Conservation (phyloP, 2,888 invertebrate genomes). For the Eupithecia tripunctaria region DNA sequence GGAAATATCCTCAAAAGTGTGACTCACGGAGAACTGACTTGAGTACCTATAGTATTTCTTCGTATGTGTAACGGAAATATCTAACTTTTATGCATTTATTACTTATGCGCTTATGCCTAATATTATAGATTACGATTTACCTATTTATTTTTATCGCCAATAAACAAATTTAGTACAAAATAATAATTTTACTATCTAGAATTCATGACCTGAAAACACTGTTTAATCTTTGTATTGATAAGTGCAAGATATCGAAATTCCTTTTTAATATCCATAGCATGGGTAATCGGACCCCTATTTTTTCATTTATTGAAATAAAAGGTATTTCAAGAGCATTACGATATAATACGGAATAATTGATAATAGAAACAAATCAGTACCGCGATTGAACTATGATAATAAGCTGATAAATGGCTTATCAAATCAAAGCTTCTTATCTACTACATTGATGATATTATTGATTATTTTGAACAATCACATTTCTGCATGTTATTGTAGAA, state of each 20-base stretch:
- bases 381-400: slow-evolving; percentile 52
- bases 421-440: slow-evolving; percentile 42
- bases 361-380: slow-evolving; percentile 53
- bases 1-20: too few species aligned
- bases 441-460: slow-evolving; percentile 54
- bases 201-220: neutral
- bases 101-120: neutral
- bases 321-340: slow-evolving; percentile 25
- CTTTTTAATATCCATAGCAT: neutral
- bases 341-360: slow-evolving; percentile 28
- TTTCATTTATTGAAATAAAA: neutral
- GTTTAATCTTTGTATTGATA: neutral
- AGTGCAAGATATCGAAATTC: neutral
- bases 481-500: slow-evolving; percentile 46
- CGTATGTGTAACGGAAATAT: slow-evolving; percentile 5
- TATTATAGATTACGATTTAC: slow-evolving; percentile 24
- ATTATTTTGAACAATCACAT: slow-evolving; percentile 47
- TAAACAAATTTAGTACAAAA: slow-evolving; percentile 34
- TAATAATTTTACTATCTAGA: neutral
- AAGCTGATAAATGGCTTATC: slow-evolving; percentile 50
- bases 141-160: slow-evolving; percentile 34
- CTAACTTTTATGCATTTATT: slow-evolving; percentile 20
- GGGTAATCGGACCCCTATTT: neutral
- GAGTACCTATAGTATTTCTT: slow-evolving; percentile 4
- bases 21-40: too few species aligned